Evolutionary conservation across 2,113 vertebrate genomes (phyloP), one percentile per base, ranked within the genome.

Genomic region (Eubucco bourcierii): DNA sequence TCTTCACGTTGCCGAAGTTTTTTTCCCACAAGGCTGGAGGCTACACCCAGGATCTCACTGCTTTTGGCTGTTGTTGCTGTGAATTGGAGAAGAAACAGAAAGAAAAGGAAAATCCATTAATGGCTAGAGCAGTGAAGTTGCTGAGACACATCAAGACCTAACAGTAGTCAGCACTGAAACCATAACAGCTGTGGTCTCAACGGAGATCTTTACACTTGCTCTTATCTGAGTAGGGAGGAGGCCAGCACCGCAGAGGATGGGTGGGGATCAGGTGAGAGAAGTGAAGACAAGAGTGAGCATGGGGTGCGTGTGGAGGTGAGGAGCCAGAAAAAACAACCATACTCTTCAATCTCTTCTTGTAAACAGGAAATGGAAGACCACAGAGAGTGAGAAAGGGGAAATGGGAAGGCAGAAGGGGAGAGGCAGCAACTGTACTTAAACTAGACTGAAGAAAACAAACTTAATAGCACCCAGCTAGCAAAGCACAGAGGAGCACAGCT

Each of bases 301-400:
- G 3, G 67, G 83, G 82, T 0, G 53, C 58, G 58, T 84, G 84
- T 1, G 1, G 60, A 60, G 65, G 33, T 52, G 67, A n/a, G 10
- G 33, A 93, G 63, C 41, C 70, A 5, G 53, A 78, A 71, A 77
- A 89, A 64, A 31, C 65, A 15, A 29, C 21, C 0, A 0, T 76
- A 16, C 78, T 67, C 59, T n/a, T 84, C 55, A 53, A 4, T 58
- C 14, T 52, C 47, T 44, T 2, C 0, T 53, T 0, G 7, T 90
- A 94, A 95, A 96, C 95, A 96, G 96, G 95, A 96, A 95, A 88
- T 20, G 0, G 10, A 28, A 82, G 52, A 53, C 68, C 55, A 1
- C 81, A 23, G 60, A 70, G 31, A 79, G 41, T 1, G 6, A 44
- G 39, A 20, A 16, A 9, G 75, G 52, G 93, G 91, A 94, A 65